phyloP scores from a whole-genome alignment of 1,140 invertebrate species.

The Zaprionus ornatus region DNA sequence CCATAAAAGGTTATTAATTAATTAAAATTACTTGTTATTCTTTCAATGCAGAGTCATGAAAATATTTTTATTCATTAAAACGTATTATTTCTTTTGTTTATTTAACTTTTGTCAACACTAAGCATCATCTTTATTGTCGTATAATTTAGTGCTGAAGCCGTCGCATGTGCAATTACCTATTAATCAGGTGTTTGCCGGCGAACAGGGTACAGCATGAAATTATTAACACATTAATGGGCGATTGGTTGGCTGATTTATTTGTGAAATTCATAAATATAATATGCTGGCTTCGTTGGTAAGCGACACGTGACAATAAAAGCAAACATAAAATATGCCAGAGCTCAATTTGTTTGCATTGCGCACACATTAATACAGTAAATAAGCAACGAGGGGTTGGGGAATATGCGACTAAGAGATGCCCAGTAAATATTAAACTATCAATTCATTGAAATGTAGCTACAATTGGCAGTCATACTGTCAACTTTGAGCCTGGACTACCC shows the following conservation, averaged over 20 bases:
- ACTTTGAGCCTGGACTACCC: not conserved
- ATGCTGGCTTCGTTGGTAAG: constrained; percentile 40
- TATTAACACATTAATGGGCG: constrained; percentile 75
- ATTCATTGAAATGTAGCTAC: not conserved
- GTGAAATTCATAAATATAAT: constrained; percentile 69
- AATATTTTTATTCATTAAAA: not conserved
- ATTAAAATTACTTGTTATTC: not conserved
- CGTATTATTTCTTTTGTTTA: not conserved
- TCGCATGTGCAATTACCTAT: constrained; percentile 43
- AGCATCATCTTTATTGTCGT: not conserved
- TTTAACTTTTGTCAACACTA: not conserved
- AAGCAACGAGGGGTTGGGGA: constrained; percentile 9
- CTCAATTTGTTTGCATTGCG: constrained; percentile 57
- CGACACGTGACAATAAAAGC: constrained; percentile 63
- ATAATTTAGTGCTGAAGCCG: constrained; percentile 9
- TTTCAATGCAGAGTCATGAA: not conserved
- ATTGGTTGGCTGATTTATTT: constrained; percentile 67
- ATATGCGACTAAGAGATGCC: not conserved
- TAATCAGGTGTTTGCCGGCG: constrained; percentile 34
- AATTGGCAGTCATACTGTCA: not conserved
- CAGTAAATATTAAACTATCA: not conserved
- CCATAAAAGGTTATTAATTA: no score
- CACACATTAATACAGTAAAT: constrained; percentile 70
- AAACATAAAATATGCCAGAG: constrained; percentile 45
- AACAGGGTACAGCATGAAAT: constrained; percentile 51